Evolutionary conservation across 2,113 vertebrate genomes (phyloP).

Genomic region (Potamarius usumacintae): DNA sequence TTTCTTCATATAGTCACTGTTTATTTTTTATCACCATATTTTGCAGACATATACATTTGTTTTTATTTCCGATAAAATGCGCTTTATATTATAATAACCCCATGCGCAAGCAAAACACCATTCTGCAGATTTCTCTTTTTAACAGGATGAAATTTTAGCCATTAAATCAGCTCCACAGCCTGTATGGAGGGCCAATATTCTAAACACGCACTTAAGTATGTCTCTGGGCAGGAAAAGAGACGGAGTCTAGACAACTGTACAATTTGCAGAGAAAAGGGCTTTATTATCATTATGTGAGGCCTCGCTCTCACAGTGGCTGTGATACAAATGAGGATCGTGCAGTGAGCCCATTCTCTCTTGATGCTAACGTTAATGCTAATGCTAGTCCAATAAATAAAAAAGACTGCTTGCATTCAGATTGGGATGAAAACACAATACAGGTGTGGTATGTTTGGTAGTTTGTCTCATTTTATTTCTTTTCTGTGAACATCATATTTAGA

Average conservation of each 20-base stretch:
- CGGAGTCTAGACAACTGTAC: conserved; percentile 40
- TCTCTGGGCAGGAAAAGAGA: conserved; percentile 37
- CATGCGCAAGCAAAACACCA: conserved; percentile 10
- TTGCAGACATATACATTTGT: neutral
- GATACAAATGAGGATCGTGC: conserved; percentile 27
- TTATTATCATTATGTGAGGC: conserved; percentile 48
- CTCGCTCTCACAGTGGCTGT: conserved; percentile 33
- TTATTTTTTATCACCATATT: neutral
- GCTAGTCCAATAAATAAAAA: conserved; percentile 33
- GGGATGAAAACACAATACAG: neutral
- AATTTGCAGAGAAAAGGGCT: conserved; percentile 42
- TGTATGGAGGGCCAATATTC: neutral
- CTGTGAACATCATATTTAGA: neutral
- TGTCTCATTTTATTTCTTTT: neutral
- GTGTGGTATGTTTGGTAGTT: no score
- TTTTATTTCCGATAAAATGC: neutral
- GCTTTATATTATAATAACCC: neutral
- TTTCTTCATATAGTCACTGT: neutral
- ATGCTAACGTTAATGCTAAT: conserved; percentile 39
- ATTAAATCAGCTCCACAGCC: conserved; percentile 27
- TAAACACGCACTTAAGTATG: conserved; percentile 42
- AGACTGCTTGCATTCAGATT: conserved; percentile 9
- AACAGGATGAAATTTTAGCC: conserved; percentile 40
- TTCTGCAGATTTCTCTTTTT: conserved; percentile 37
- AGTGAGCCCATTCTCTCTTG: conserved; percentile 33